phyloP scores from a whole-genome alignment of 2,888 invertebrate species.

The Rosalia funebris region DNA sequence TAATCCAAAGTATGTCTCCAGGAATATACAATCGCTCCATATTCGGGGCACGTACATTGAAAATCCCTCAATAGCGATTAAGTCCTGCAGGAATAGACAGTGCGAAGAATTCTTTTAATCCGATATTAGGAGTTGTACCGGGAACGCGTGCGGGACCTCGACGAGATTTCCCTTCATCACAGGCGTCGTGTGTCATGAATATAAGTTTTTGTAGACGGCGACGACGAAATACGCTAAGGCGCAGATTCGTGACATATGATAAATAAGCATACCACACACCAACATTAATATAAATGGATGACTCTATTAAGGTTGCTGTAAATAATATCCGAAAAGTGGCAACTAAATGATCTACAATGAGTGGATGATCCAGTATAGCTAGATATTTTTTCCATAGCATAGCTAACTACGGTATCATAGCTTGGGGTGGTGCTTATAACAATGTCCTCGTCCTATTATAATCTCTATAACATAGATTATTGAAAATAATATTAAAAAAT shows the following conservation, averaged over 20 bases:
- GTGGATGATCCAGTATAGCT: too few species aligned
- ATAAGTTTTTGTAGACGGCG: not conserved
- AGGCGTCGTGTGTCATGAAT: conserved; percentile 2
- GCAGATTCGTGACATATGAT: not conserved
- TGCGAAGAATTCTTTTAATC: conserved; percentile 32
- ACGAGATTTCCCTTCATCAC: conserved; percentile 14
- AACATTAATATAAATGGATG: not conserved
- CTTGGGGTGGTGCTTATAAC: too few species aligned
- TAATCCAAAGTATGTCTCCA: conserved; percentile 20
- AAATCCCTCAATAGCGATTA: conserved; percentile 38
- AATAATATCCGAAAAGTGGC: too few species aligned
- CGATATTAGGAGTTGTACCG: conserved; percentile 31
- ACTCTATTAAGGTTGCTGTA: not conserved
- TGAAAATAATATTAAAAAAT: too few species aligned
- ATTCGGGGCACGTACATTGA: conserved; percentile 29
- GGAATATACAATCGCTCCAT: conserved; percentile 9
- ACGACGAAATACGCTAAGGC: not conserved
- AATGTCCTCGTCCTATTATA: too few species aligned
- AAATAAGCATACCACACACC: not conserved
- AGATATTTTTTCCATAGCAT: too few species aligned
- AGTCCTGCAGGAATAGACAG: conserved; percentile 31
- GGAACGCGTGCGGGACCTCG: conserved; percentile 21
- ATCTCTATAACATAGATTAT: too few species aligned
- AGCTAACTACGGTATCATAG: too few species aligned
- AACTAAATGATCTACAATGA: too few species aligned